These are phyloP conservation scores for Ceratina australensis DNA, from an alignment of 1,140 invertebrate species.

Conservation along the genomic window DNA sequence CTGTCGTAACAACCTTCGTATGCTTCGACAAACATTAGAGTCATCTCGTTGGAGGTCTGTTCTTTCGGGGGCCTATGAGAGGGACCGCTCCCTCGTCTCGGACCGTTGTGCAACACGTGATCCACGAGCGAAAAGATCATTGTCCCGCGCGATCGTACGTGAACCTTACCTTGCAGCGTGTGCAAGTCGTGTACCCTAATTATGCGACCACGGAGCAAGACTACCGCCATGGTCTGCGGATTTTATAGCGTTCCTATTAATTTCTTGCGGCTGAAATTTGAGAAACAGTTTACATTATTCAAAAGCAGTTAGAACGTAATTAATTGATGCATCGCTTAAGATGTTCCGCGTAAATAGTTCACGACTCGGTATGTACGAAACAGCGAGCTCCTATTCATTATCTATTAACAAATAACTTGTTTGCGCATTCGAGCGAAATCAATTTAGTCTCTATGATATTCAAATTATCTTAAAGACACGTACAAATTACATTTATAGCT, in stretches of 20 bases:
- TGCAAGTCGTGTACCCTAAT: slow-evolving; percentile 56
- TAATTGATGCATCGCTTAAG: background rate
- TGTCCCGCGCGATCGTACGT: slow-evolving; percentile 58
- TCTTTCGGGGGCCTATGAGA: slow-evolving; percentile 39
- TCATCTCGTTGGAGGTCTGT: slow-evolving; percentile 56
- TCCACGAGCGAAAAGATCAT: slow-evolving; percentile 62
- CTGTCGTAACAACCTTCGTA: slow-evolving; percentile 31
- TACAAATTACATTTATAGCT: background rate
- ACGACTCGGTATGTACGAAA: too few species aligned
- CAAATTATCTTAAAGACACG: background rate
- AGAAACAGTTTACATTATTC: too few species aligned
- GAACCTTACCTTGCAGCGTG: slow-evolving; percentile 35
- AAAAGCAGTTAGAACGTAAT: too few species aligned
- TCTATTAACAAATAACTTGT: background rate
- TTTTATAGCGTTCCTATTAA: slow-evolving; percentile 1
- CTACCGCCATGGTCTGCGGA: slow-evolving; percentile 5
- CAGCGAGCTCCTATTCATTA: too few species aligned
- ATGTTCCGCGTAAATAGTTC: too few species aligned
- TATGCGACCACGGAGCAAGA: slow-evolving; percentile 43
- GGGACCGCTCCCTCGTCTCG: slow-evolving; percentile 60
- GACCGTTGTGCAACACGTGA: slow-evolving; percentile 46
- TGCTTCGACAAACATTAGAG: slow-evolving; percentile 63
- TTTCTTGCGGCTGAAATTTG: background rate
- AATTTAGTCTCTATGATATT: background rate
- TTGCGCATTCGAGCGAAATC: background rate